Conservation (phyloP, 2,797 vertebrate species). For the Denticeps clupeoides region DNA sequence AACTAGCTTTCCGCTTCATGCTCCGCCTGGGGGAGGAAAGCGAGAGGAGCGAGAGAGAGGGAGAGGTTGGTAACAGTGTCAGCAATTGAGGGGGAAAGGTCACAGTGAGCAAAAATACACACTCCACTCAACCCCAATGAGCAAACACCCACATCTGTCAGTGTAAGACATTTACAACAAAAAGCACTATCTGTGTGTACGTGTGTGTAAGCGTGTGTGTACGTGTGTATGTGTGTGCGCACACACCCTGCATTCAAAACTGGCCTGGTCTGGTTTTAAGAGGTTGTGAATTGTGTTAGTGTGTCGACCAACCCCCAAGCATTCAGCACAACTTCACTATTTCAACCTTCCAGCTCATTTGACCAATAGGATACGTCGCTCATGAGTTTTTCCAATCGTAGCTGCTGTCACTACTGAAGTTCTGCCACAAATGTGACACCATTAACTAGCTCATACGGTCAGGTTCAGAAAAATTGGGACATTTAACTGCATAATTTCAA, state of each 20-base stretch:
- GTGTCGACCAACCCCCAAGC: no score
- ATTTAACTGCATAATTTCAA: no score
- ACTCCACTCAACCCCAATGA: background rate
- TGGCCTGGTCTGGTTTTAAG: slow-evolving; percentile 1
- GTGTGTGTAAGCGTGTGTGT: background rate
- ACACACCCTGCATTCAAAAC: background rate
- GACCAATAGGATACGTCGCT: no score
- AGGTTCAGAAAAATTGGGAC: no score
- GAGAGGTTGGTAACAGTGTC: background rate
- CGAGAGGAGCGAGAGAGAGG: background rate
- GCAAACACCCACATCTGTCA: slow-evolving; percentile 1
- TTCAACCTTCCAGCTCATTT: no score
- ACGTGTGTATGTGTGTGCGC: background rate
- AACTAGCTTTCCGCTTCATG: slow-evolving; percentile 90
- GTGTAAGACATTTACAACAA: slow-evolving; percentile 1
- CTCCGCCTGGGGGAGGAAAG: slow-evolving; percentile 67
- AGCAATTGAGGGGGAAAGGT: background rate
- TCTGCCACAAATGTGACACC: no score
- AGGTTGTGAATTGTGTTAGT: background rate
- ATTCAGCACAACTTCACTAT: no score
- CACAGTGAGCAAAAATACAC: slow-evolving; percentile 10
- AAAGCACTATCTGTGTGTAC: background rate
- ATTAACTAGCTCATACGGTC: no score
- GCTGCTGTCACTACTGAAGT: no score
- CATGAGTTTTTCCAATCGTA: no score